Evolutionary conservation across 2,888 invertebrate genomes (phyloP), one percentile per base, ranked within the genome.

Genomic region (Julus scanicus): DNA sequence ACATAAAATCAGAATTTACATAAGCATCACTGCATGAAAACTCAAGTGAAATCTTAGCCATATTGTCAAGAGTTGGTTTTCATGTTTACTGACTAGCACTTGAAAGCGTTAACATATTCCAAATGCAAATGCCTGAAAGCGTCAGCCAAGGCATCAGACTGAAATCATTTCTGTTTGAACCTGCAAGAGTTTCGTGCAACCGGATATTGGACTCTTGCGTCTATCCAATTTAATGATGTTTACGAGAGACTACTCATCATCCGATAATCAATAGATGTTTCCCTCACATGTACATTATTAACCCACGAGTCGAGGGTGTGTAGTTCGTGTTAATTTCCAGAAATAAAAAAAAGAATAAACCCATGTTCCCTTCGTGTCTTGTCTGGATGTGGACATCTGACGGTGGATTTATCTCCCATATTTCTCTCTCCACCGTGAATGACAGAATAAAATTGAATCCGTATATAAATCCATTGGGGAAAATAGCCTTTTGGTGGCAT

Each of bases 171-270:
- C 53, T 13, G 1, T 4, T 9, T 37, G 80, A 80, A 4, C 80
- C 80, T 11, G 11, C 37, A 20, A 80, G 29, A 29, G 80, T 80
- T 80, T 80, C 29, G 29, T 11, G 37, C 15, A 37, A 80, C 80
- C 80, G 80, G 80, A 80, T 80, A 80, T 80, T 80, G 80, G 20
- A 29, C 29, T 37, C 37, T 6, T 20, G 37, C 29, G 37, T 80
- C 80, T 13, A 37, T 80, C 80, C 80, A 80, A 80, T 80, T 80
- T 80, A 80, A 80, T 80, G 80, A 80, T 80, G 80, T 80, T 80
- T 80, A 80, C 80, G 1, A 37, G 80, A 80, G 80, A 80, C 29
- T 29, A 8, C 29, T 71, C 71, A 71, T 80, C 80, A 37, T 80
- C 80, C 80, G 37, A 80, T 80, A 80, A 80, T 80, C 80, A 37